Evolutionary conservation across 1,140 invertebrate species (phyloP).

Genomic region (Anthonomus grandis): DNA sequence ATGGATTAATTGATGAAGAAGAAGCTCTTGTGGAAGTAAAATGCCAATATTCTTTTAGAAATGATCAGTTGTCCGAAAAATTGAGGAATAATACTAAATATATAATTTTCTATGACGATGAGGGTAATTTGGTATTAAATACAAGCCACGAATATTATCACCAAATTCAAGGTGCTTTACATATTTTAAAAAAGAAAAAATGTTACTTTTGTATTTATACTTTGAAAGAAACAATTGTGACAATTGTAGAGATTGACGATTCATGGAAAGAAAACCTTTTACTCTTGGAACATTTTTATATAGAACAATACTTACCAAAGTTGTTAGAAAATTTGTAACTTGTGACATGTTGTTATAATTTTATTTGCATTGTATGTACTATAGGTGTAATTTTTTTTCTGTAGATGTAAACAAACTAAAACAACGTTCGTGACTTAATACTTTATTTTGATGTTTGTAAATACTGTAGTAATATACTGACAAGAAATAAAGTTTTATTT

Average conservation of each 20-base stretch:
- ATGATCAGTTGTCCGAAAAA: slow-evolving; percentile 19
- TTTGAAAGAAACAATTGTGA: slow-evolving; percentile 7
- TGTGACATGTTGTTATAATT: too few relatives aligned
- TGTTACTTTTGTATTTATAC: slow-evolving; percentile 29
- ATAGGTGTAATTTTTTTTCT: too few relatives aligned
- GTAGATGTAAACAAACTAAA: too few relatives aligned
- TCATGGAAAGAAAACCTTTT: slow-evolving; percentile 16
- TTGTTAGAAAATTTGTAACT: too few relatives aligned
- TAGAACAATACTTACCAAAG: slow-evolving; percentile 10
- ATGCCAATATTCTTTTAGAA: slow-evolving; percentile 31
- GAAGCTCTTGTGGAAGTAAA: slow-evolving; percentile 32
- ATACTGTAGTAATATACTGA: too few relatives aligned
- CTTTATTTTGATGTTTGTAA: too few relatives aligned
- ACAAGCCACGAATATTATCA: slow-evolving; percentile 27
- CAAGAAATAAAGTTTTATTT: too few relatives aligned
- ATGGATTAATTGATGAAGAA: slow-evolving; percentile 32
- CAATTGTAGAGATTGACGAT: slow-evolving; percentile 7
- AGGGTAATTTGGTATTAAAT: slow-evolving; percentile 6
- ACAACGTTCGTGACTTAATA: too few relatives aligned
- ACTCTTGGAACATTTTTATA: slow-evolving; percentile 23
- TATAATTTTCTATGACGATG: slow-evolving; percentile 23
- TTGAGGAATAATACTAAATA: slow-evolving; percentile 24
- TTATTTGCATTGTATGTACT: too few relatives aligned
- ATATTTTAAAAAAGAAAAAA: slow-evolving; percentile 16
- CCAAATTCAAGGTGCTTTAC: slow-evolving; percentile 26